These are phyloP conservation scores for Megaptera novaeangliae DNA, from an alignment of 2,113 vertebrate species.

Conservation along the genomic window DNA sequence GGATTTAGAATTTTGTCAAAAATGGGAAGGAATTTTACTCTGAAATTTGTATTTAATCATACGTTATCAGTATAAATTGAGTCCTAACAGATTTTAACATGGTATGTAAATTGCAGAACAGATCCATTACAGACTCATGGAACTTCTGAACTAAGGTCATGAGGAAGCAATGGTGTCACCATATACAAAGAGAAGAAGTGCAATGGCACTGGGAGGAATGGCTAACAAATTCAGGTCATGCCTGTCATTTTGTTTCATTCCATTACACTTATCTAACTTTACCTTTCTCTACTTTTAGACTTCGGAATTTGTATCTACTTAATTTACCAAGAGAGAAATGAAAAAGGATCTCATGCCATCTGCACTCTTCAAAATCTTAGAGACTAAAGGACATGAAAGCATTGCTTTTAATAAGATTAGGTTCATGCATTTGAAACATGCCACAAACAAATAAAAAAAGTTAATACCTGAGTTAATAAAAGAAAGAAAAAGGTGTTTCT, in stretches of 20 bases:
- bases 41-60: not conserved
- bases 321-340: not conserved
- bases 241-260: not conserved
- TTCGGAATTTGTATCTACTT: not conserved
- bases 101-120: not conserved
- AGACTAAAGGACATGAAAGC: not conserved
- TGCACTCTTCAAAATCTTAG: not conserved
- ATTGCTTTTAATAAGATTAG: not conserved
- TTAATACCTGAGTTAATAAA: not conserved
- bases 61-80: not conserved
- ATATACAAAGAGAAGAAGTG: no score
- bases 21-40: not conserved
- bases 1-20: not conserved
- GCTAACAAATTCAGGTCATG: not conserved
- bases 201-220: accelerated
- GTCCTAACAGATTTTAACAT: not conserved
- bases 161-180: not conserved
- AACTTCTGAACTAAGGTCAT: not conserved
- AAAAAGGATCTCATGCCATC: not conserved
- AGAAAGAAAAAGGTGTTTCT: not conserved
- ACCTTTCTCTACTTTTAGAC: not conserved
- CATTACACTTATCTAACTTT: not conserved
- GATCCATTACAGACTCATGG: not conserved
- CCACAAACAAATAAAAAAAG: not conserved
- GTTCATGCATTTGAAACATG: not conserved